These are phyloP conservation scores for Momotus momota DNA, from an alignment of 2,797 vertebrate genomes.

Conservation along the genomic window DNA sequence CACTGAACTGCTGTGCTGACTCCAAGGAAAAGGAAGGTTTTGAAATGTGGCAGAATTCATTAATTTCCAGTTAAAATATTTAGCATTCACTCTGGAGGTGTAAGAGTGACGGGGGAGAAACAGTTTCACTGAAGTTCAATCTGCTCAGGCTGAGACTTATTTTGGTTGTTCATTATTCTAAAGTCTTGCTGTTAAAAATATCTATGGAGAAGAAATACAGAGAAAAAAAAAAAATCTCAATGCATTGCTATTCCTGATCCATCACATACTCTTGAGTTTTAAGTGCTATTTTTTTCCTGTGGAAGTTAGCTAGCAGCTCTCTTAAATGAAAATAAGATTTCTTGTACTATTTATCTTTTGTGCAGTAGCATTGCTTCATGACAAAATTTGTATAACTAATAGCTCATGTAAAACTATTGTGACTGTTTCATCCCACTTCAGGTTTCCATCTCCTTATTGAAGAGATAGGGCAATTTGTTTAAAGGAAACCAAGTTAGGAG, in stretches of 20 bases:
- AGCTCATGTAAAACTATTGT: background rate
- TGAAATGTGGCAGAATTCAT: constrained; percentile 25
- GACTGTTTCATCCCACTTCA: background rate
- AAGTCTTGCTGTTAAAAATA: background rate
- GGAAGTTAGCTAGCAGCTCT: background rate
- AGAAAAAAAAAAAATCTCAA: background rate
- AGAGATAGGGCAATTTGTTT: background rate
- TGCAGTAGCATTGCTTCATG: background rate
- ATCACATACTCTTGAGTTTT: background rate
- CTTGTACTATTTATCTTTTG: background rate
- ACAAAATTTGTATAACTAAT: background rate
- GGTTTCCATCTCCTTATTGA: background rate
- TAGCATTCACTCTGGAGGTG: background rate
- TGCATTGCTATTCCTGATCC: background rate
- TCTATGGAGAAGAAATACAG: background rate
- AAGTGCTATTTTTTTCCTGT: background rate
- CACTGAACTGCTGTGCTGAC: background rate
- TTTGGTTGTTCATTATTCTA: background rate
- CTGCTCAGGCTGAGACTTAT: background rate
- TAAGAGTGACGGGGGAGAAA: background rate
- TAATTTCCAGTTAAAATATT: constrained; percentile 49
- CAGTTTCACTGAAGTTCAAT: background rate
- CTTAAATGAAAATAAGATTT: background rate
- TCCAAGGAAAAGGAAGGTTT: background rate
- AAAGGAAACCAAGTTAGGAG: background rate